phyloP scores from a whole-genome alignment of 2,797 vertebrate genomes.

The Pseudotriccus pelzelni region DNA sequence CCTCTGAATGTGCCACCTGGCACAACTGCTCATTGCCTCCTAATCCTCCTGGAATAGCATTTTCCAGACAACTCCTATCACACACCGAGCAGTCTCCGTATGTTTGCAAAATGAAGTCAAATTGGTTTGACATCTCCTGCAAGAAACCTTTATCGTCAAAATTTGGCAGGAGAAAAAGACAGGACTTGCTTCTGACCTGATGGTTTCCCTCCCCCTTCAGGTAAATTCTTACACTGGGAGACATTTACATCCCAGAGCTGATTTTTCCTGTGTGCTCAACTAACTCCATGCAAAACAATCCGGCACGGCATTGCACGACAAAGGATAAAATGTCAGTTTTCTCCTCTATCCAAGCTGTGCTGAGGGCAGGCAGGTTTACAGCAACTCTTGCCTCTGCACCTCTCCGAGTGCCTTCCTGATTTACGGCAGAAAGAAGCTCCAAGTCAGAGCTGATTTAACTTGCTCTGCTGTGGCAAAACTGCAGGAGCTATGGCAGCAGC shows the following conservation, averaged over 20 bases:
- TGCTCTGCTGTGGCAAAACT: neutral
- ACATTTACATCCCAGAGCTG: neutral
- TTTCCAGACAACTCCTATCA: neutral
- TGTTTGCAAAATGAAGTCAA: slow-evolving; percentile 8
- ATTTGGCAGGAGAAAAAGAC: neutral
- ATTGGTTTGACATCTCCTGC: neutral
- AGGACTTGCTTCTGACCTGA: neutral
- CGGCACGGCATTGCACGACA: neutral
- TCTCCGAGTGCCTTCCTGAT: neutral
- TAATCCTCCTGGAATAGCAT: neutral
- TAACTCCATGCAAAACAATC: neutral
- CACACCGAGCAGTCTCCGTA: neutral
- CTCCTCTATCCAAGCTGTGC: neutral
- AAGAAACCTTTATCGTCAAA: neutral
- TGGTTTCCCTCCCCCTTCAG: neutral
- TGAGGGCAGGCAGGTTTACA: neutral
- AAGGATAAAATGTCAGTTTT: neutral
- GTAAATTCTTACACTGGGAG: neutral
- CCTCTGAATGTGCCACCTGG: neutral
- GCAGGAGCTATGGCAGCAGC: neutral
- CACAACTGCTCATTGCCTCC: neutral
- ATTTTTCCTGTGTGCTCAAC: neutral
- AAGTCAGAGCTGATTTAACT: neutral
- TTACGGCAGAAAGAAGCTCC: neutral
- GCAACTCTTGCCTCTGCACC: neutral